Evolutionary conservation across 2,113 vertebrate species (phyloP).

Genomic region (Gambusia affinis): DNA sequence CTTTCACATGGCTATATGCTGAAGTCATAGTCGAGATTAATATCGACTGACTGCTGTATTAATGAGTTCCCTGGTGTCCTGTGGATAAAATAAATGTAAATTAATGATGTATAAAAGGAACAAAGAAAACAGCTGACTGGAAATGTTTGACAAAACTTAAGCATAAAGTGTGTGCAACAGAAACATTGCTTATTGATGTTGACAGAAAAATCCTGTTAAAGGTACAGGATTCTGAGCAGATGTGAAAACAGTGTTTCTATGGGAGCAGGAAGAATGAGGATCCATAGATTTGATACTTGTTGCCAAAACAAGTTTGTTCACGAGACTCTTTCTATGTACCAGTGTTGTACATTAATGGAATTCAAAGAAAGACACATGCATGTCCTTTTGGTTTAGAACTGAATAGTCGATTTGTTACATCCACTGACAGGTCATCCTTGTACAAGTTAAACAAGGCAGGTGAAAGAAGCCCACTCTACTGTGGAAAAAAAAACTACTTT

Average conservation of each 20-base stretch:
- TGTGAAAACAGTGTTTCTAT: conserved; percentile 41
- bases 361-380: not conserved
- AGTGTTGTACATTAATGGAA: not conserved
- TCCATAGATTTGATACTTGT: conserved; percentile 1
- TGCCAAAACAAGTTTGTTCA: conserved; percentile 7
- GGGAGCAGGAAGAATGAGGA: conserved; percentile 18
- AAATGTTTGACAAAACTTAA: conserved; percentile 17
- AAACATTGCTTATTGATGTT: conserved; percentile 42
- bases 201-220: conserved; percentile 42
- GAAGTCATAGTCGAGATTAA: not conserved
- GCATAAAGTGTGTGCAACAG: conserved; percentile 12
- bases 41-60: not conserved
- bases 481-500: not conserved
- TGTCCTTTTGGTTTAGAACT: not conserved
- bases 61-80: not conserved
- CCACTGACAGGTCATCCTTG: not conserved
- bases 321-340: conserved; percentile 20
- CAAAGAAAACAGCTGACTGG: not conserved
- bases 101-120: conserved; percentile 10
- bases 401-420: not conserved
- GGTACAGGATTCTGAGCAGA: conserved; percentile 38
- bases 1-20: not conserved
- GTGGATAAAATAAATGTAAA: not conserved
- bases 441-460: too few species aligned
- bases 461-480: not conserved